A percentile compares a stretch with the other conserved stretches of the same genome.
phyloP scores from a whole-genome alignment of 2,113 vertebrate genomes.

The Myiopsitta monachus region DNA sequence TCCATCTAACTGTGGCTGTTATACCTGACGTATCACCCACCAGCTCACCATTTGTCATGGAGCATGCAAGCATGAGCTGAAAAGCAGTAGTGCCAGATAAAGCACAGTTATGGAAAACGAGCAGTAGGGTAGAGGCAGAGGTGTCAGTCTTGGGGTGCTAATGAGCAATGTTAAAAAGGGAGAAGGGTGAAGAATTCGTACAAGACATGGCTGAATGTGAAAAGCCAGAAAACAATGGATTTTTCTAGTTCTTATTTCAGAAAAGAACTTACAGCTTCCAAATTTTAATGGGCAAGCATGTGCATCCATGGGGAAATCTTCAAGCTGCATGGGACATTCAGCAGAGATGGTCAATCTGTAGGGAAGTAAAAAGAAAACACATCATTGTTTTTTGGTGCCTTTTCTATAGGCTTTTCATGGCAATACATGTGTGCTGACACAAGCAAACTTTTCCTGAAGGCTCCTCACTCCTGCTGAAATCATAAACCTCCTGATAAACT shows the following conservation, averaged over 20 bases:
- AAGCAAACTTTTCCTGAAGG: background rate
- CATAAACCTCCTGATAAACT: background rate
- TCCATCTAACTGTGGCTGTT: background rate
- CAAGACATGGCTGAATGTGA: background rate
- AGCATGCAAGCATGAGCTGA: background rate
- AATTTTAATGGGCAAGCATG: slow-evolving; percentile 97
- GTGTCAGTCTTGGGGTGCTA: background rate
- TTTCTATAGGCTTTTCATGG: background rate
- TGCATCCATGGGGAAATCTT: slow-evolving; percentile 98
- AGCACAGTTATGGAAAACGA: background rate
- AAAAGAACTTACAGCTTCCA: slow-evolving; percentile 92
- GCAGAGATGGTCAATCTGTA: slow-evolving; percentile 93
- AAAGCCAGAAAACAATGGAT: background rate
- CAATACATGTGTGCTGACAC: background rate
- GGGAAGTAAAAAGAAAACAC: slow-evolving; percentile 16
- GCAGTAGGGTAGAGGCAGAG: background rate
- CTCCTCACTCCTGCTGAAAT: background rate
- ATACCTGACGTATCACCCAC: background rate
- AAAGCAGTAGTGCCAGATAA: background rate
- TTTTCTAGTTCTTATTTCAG: background rate
- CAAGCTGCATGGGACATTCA: slow-evolving; percentile 97
- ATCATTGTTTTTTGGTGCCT: background rate
- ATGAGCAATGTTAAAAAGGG: background rate
- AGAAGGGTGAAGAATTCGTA: background rate
- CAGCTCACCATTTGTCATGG: background rate